These are phyloP conservation scores for Pantala flavescens DNA, from an alignment of 1,140 invertebrate species.

Conservation along the genomic window DNA sequence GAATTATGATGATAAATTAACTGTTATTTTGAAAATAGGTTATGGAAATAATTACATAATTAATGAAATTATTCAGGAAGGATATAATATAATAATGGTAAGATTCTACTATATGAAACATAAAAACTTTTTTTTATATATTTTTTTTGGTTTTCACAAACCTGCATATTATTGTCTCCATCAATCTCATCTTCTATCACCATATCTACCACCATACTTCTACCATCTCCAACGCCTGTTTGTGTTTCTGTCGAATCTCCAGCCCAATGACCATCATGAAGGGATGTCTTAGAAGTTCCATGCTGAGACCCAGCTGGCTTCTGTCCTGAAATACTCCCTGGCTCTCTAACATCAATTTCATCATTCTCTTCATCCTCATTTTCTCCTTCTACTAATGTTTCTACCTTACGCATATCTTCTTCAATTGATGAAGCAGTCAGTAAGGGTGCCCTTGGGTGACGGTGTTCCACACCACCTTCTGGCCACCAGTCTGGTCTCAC, in stretches of 20 bases:
- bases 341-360: background rate
- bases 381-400: background rate
- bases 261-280: background rate
- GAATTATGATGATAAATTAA: too few species aligned
- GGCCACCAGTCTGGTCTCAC: constrained; percentile 39
- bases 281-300: background rate
- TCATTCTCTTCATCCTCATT: background rate
- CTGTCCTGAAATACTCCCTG: background rate
- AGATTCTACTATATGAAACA: too few species aligned
- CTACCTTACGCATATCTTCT: background rate
- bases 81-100: too few species aligned
- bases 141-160: too few species aligned
- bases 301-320: background rate
- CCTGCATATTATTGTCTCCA: too few species aligned
- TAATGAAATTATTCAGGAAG: too few species aligned
- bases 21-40: too few species aligned
- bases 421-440: background rate
- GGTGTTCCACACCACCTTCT: background rate
- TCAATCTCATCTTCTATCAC: background rate
- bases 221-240: background rate
- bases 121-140: too few species aligned
- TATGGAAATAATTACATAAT: too few species aligned
- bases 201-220: background rate
- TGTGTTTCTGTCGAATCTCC: background rate
- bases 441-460: background rate